A percentile compares a stretch with the other conserved stretches of the same genome.
Evolutionary conservation across 2,888 invertebrate species (phyloP).

Genomic region (Acanthoscelides obtectus): DNA sequence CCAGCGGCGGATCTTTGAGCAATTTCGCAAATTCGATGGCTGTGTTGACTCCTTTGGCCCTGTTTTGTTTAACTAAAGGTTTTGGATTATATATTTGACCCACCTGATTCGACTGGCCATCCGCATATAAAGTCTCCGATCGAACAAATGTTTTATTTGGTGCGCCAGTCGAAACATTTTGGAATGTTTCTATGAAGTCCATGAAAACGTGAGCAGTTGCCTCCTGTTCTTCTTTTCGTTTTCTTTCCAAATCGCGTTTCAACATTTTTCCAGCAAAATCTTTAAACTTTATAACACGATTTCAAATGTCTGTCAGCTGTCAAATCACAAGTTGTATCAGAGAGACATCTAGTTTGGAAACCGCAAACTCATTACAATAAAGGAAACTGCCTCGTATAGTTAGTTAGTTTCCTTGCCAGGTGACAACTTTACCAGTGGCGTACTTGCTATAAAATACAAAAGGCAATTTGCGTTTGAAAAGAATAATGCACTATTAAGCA

Average conservation of each 20-base stretch:
- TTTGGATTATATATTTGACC: constrained; percentile 88
- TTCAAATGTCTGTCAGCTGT: too few species aligned
- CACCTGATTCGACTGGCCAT: constrained; percentile 71
- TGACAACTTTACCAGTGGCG: too few species aligned
- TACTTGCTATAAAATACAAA: too few species aligned
- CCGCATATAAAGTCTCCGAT: constrained; percentile 90
- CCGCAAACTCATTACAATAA: too few species aligned
- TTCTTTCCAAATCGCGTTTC: constrained; percentile 24
- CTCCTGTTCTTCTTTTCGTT: constrained; percentile 72
- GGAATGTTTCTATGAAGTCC: constrained; percentile 95
- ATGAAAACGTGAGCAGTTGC: constrained; percentile 87
- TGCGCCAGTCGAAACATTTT: constrained; percentile 55
- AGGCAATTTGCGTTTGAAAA: too few species aligned
- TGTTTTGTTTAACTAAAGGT: constrained; percentile 56
- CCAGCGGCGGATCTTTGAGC: constrained; percentile 57
- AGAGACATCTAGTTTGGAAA: too few species aligned
- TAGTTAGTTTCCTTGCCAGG: too few species aligned
- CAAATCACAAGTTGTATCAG: too few species aligned
- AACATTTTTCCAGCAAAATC: constrained; percentile 15
- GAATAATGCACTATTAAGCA: too few species aligned
- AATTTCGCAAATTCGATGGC: constrained; percentile 63
- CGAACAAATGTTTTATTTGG: constrained; percentile 65
- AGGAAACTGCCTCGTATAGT: too few species aligned
- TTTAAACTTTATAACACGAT: too few species aligned
- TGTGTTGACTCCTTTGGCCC: constrained; percentile 53